Conservation (phyloP, 2,113 vertebrate species). For the Romanogobio albipinnatus region DNA sequence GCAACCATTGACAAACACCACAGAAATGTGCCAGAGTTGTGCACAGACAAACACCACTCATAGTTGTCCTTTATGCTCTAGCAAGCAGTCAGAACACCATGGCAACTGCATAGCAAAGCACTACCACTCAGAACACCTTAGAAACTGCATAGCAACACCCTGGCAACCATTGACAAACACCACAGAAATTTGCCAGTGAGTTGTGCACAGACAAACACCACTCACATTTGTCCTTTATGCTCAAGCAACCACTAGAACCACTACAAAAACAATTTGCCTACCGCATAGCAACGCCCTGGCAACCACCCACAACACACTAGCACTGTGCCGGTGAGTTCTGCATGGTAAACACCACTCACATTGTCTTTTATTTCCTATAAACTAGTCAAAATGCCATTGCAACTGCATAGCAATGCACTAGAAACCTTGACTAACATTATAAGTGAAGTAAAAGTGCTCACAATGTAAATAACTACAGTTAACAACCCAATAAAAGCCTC, state of each 20-base stretch:
- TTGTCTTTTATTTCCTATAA: background rate
- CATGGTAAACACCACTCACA: background rate
- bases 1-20: background rate
- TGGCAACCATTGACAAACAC: background rate
- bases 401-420: background rate
- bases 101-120: background rate
- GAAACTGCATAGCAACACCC: background rate
- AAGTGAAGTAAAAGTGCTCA: background rate
- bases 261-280: background rate
- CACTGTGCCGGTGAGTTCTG: background rate
- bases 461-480: background rate
- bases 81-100: background rate
- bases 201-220: background rate
- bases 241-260: background rate
- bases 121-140: background rate
- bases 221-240: background rate
- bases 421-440: background rate
- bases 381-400: background rate
- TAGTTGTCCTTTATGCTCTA: background rate
- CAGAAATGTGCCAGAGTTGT: background rate
- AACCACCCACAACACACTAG: background rate
- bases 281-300: background rate
- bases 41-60: background rate
- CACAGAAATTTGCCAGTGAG: background rate
- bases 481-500: constrained; percentile 3